Evolutionary conservation across 2,113 vertebrate genomes (phyloP).

Genomic region (Caranx ignobilis): DNA sequence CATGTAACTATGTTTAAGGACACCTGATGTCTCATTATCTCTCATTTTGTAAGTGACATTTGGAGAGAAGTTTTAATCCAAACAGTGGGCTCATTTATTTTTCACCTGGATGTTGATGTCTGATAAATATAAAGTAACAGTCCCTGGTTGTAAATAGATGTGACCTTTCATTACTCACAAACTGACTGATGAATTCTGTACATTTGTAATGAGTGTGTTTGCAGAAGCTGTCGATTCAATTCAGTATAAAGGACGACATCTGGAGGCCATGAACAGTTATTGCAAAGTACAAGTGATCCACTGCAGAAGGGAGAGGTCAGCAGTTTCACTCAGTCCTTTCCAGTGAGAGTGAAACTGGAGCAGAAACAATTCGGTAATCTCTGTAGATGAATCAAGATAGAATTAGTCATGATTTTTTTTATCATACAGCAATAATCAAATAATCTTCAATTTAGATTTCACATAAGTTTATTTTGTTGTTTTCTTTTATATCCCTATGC

Average conservation of each 20-base stretch:
- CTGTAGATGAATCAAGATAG: not conserved
- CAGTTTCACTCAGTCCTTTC: not conserved
- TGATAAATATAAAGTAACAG: not conserved
- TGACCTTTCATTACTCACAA: not conserved
- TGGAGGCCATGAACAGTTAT: constrained; percentile 49
- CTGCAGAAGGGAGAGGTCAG: not conserved
- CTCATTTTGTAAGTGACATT: too few relatives aligned
- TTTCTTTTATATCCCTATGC: not conserved
- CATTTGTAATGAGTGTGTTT: constrained; percentile 7
- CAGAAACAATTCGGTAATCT: not conserved
- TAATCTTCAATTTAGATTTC: not conserved
- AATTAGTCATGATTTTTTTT: not conserved
- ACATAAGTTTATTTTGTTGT: not conserved
- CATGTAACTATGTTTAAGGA: too few relatives aligned
- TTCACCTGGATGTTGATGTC: too few relatives aligned
- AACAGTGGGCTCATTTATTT: too few relatives aligned
- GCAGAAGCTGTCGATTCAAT: not conserved
- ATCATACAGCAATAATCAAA: not conserved
- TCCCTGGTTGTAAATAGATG: not conserved
- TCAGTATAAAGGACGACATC: constrained; percentile 60
- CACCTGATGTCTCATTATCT: too few relatives aligned
- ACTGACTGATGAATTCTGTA: not conserved
- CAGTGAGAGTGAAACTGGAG: not conserved
- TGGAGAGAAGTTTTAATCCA: too few relatives aligned
- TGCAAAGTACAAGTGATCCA: constrained; percentile 39